phyloP scores from a whole-genome alignment of 2,797 vertebrate genomes.

The Tarsius wallacei region DNA sequence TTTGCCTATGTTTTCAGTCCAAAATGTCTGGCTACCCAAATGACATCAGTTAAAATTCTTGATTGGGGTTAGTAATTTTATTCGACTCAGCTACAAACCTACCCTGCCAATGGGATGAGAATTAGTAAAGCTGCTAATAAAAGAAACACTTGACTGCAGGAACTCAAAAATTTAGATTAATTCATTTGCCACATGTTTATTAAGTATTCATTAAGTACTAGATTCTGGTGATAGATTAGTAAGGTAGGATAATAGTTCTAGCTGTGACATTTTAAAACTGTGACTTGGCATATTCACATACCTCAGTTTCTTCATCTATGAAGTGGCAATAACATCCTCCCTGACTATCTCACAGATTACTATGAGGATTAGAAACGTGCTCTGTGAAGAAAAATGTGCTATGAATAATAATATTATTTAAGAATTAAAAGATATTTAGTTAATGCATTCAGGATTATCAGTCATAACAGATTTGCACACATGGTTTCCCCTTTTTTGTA shows the following conservation, averaged over 20 bases:
- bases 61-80: constrained; percentile 50
- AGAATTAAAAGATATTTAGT: neutral
- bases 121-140: constrained; percentile 29
- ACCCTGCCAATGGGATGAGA: constrained; percentile 12
- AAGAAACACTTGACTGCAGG: neutral
- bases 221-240: constrained; percentile 35
- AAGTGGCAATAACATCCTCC: neutral
- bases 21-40: neutral
- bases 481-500: constrained; percentile 15
- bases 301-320: constrained; percentile 46
- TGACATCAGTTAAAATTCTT: constrained; percentile 8
- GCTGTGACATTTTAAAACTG: constrained; percentile 43
- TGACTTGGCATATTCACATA: neutral
- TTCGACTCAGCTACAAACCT: constrained; percentile 52
- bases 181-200: constrained; percentile 33
- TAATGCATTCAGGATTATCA: neutral
- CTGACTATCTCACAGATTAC: constrained; percentile 26
- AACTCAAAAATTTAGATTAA: constrained; percentile 39
- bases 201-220: constrained; percentile 26
- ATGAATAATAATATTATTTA: constrained; percentile 30
- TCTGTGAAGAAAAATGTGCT: constrained; percentile 46
- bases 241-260: constrained; percentile 24
- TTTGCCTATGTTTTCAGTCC: neutral
- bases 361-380: constrained; percentile 12
- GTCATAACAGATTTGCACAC: neutral